Conservation (phyloP, 2,888 invertebrate genomes). For the Drosophila monieri region DNA sequence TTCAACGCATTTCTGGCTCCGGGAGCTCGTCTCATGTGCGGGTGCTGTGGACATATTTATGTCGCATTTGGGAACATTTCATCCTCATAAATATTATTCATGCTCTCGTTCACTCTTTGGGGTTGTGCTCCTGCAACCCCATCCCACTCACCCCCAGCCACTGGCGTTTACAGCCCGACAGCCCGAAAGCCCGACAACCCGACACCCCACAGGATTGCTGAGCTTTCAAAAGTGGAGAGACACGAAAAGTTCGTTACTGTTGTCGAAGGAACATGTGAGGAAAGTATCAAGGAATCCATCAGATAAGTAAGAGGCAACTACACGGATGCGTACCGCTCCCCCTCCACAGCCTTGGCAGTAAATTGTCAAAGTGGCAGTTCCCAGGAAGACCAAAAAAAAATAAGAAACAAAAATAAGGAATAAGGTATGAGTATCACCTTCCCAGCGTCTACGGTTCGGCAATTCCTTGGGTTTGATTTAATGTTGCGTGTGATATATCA, state of each 20-base stretch:
- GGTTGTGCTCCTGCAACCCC: conserved; percentile 26
- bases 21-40: conserved; percentile 78
- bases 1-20: conserved; percentile 74
- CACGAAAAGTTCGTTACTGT: conserved; percentile 65
- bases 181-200: conserved; percentile 2
- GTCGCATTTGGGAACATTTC: conserved; percentile 83
- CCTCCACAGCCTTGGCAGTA: conserved; percentile 64
- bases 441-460: conserved; percentile 27
- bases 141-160: conserved; percentile 6
- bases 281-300: conserved; percentile 74
- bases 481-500: conserved; percentile 81
- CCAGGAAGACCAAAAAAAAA: conserved; percentile 13
- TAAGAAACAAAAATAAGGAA: conserved; percentile 18
- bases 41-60: conserved; percentile 83
- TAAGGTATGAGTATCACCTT: conserved; percentile 55
- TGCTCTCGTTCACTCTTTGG: conserved; percentile 70
- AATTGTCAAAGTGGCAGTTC: conserved; percentile 81
- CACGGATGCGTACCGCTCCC: conserved; percentile 25
- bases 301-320: conserved; percentile 70
- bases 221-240: conserved; percentile 72
- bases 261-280: conserved; percentile 63
- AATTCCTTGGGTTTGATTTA: conserved; percentile 76
- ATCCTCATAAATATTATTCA: conserved; percentile 83
- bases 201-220: conserved; percentile 61
- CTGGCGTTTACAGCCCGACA: background rate